Evolutionary conservation across 2,797 vertebrate genomes (phyloP).

Genomic region (Perdix hodgsoniae): DNA sequence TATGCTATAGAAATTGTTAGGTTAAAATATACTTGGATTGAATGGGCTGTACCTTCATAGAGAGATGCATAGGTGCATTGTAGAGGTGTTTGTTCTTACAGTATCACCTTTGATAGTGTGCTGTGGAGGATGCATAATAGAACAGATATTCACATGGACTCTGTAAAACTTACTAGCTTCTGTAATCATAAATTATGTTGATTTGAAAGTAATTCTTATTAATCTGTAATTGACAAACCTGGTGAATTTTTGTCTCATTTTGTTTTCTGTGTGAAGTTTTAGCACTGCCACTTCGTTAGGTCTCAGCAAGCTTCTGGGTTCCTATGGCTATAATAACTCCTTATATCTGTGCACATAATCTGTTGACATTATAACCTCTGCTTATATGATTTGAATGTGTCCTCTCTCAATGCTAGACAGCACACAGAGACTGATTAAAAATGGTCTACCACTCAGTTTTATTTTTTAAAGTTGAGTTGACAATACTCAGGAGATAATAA

Average conservation of each 20-base stretch:
- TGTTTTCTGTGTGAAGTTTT: neutral
- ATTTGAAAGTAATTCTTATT: neutral
- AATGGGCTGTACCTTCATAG: conserved; percentile 5
- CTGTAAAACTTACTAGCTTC: neutral
- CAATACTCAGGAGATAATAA: neutral
- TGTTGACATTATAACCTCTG: neutral
- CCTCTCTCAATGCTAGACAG: neutral
- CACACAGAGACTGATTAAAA: neutral
- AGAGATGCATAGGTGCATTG: neutral
- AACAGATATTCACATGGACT: neutral
- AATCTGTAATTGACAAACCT: neutral
- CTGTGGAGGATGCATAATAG: neutral
- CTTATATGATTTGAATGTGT: neutral
- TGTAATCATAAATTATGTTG: neutral
- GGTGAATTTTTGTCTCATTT: neutral
- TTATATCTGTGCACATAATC: neutral
- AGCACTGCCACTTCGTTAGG: neutral
- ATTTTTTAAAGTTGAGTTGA: neutral
- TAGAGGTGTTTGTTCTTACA: neutral
- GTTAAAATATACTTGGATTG: conserved; percentile 13
- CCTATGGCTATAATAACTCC: neutral
- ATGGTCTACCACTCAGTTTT: neutral
- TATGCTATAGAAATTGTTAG: conserved; percentile 36
- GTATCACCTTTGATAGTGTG: neutral
- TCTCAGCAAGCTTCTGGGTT: neutral